Percentiles rank a stretch among this genome's conserved stretches.
These are phyloP conservation scores for Gerris lacustris DNA, from an alignment of 2,888 invertebrate species.

Conservation along the genomic window DNA sequence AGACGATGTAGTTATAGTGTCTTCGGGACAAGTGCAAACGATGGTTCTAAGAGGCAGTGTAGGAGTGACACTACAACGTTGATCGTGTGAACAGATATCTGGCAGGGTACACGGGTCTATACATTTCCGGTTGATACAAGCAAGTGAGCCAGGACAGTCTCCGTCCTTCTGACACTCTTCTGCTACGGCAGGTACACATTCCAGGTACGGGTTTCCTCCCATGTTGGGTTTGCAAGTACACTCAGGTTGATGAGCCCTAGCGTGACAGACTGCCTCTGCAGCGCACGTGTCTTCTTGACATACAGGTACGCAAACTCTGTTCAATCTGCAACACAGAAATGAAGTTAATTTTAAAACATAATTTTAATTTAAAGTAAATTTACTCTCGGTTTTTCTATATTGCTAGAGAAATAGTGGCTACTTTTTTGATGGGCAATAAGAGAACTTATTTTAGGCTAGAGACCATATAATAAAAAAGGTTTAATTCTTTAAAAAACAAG, in stretches of 20 bases:
- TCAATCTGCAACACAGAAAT: slow-evolving; percentile 38
- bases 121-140: slow-evolving; percentile 65
- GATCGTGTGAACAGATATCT: slow-evolving; percentile 61
- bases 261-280: slow-evolving; percentile 59
- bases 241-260: slow-evolving; percentile 59
- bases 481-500: no score
- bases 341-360: no score
- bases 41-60: slow-evolving; percentile 69
- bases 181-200: slow-evolving; percentile 41
- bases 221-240: slow-evolving; percentile 66
- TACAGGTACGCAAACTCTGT: slow-evolving; percentile 67
- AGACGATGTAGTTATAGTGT: slow-evolving; percentile 59
- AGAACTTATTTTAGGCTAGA: no score
- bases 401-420: no score
- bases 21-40: slow-evolving; percentile 74
- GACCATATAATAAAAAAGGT: no score
- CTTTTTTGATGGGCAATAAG: no score
- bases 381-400: no score
- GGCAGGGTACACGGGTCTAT: slow-evolving; percentile 61
- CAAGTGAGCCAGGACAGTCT: slow-evolving; percentile 60
- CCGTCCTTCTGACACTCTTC: slow-evolving; percentile 61
- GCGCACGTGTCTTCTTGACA: slow-evolving; percentile 69
- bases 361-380: no score
- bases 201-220: slow-evolving; percentile 63
- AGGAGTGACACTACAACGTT: slow-evolving; percentile 66